These are phyloP conservation scores for Meloidogyne hapla DNA, from an alignment of 1,140 invertebrate genomes.

Conservation along the genomic window DNA sequence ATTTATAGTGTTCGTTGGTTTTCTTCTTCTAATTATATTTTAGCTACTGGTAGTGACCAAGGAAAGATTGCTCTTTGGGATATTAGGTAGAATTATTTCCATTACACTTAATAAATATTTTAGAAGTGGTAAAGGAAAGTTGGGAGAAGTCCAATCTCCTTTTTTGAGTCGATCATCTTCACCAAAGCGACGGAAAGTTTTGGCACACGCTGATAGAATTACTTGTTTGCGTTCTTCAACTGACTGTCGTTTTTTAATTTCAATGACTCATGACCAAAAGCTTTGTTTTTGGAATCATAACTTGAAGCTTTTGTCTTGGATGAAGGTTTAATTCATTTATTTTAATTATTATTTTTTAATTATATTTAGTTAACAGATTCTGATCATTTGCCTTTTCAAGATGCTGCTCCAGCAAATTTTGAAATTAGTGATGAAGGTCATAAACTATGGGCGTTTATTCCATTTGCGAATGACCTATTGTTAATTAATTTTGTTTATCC, in stretches of 20 bases:
- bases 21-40: constrained; percentile 7
- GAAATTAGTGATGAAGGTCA: constrained; percentile 31
- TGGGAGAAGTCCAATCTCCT: constrained; percentile 14
- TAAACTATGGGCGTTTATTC: constrained; percentile 21
- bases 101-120: background rate
- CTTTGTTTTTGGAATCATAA: constrained; percentile 24
- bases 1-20: constrained; percentile 28
- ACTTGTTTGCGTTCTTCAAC: constrained; percentile 9
- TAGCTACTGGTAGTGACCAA: constrained; percentile 24
- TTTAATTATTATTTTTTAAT: background rate
- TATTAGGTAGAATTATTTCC: constrained; percentile 8
- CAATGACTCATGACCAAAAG: constrained; percentile 8
- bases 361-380: background rate
- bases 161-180: background rate
- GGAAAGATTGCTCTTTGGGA: constrained; percentile 29
- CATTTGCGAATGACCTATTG: constrained; percentile 20
- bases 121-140: constrained; percentile 17
- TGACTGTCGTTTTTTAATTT: constrained; percentile 23
- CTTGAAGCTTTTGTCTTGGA: constrained; percentile 12
- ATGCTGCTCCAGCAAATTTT: constrained; percentile 10
- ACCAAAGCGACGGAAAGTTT: constrained; percentile 4
- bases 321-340: background rate
- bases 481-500: background rate
- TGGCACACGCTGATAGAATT: background rate
- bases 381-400: background rate